Evolutionary conservation across 2,888 invertebrate species (phyloP).

Genomic region (Neria commutata): DNA sequence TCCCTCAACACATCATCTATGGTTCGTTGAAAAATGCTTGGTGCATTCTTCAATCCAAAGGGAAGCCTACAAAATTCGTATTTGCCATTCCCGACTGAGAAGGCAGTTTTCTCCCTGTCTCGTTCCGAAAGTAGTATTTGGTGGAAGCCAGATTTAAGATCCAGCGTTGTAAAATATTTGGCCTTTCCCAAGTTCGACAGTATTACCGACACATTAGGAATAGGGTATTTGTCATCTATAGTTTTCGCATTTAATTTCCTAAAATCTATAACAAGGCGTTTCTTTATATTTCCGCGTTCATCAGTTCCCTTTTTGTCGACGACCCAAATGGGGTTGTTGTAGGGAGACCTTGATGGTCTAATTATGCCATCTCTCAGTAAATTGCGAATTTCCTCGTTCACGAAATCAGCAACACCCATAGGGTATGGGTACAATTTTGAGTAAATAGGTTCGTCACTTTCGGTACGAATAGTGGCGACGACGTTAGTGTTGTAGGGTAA

Average conservation of each 20-base stretch:
- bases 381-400: no score
- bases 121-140: background rate
- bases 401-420: no score
- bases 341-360: constrained; percentile 14
- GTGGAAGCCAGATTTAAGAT: background rate
- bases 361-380: no score
- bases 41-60: background rate
- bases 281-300: background rate
- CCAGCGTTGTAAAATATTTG: background rate
- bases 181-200: constrained; percentile 3
- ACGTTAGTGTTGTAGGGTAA: no score
- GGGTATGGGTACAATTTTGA: no score
- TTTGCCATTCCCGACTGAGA: background rate
- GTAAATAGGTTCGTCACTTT: no score
- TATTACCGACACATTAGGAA: background rate
- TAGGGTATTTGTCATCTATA: constrained; percentile 3
- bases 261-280: constrained; percentile 1
- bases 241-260: background rate
- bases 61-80: background rate
- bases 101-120: constrained; percentile 4
- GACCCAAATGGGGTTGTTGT: constrained; percentile 16
- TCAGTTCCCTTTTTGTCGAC: constrained; percentile 2
- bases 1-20: no score
- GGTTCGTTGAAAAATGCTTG: background rate
- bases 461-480: no score